phyloP scores from a whole-genome alignment of 2,113 vertebrate species.

The Ceyx cyanopectus region DNA sequence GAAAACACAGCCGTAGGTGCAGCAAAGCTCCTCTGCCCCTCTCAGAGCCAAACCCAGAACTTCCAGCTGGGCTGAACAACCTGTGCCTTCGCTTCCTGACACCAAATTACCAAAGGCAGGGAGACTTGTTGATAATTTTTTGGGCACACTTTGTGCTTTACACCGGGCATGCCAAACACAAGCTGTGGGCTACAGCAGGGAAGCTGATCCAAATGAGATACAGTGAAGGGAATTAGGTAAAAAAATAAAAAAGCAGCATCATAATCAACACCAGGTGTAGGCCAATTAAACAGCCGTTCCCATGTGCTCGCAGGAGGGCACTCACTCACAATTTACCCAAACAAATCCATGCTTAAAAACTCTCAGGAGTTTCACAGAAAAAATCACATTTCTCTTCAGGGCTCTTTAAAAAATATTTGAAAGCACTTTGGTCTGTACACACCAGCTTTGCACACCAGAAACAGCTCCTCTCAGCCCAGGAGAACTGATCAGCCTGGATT shows the following conservation, averaged over 20 bases:
- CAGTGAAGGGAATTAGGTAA: neutral
- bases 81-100: neutral
- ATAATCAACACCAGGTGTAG: slow-evolving; percentile 72
- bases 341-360: slow-evolving; percentile 66
- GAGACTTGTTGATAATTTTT: neutral
- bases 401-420: slow-evolving; percentile 57
- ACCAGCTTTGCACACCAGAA: slow-evolving; percentile 31
- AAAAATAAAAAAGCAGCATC: neutral
- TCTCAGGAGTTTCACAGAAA: slow-evolving; percentile 57
- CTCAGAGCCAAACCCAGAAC: neutral
- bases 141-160: neutral
- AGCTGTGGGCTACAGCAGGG: neutral
- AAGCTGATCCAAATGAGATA: slow-evolving; percentile 42
- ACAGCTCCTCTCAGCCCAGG: neutral
- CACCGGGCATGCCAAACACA: neutral
- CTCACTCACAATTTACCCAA: slow-evolving; percentile 68
- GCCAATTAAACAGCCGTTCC: slow-evolving; percentile 62
- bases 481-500: neutral
- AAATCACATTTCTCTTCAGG: slow-evolving; percentile 60
- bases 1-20: neutral
- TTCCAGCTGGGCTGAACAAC: neutral
- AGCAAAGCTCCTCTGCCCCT: neutral
- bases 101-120: neutral
- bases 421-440: slow-evolving; percentile 6
- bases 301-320: slow-evolving; percentile 53